A percentile compares a stretch with the other conserved stretches of the same genome.
phyloP scores from a whole-genome alignment of 1,140 invertebrate genomes.

The Bathynomus jamesi region DNA sequence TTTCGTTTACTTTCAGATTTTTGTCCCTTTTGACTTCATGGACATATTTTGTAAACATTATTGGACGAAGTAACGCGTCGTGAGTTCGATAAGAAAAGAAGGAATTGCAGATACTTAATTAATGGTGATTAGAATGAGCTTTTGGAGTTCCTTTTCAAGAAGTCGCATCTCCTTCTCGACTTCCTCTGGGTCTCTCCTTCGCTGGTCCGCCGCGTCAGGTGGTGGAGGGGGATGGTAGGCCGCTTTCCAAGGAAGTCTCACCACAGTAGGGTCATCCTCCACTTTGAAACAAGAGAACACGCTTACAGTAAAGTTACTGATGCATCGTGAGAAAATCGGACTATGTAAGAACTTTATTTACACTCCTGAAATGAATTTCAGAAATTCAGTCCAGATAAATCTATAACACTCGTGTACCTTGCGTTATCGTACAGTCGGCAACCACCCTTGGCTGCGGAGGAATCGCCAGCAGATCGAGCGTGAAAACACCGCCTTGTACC shows the following conservation, averaged over 20 bases:
- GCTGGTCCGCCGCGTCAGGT: slow-evolving; percentile 51
- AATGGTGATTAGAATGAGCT: slow-evolving; percentile 58
- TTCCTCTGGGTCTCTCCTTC: slow-evolving; percentile 61
- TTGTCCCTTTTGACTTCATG: too few species aligned
- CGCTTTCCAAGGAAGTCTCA: slow-evolving; percentile 57
- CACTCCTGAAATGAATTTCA: too few species aligned
- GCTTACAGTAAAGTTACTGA: background rate
- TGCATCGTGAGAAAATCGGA: background rate
- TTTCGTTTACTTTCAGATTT: too few species aligned
- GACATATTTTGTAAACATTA: too few species aligned
- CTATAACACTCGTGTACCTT: slow-evolving; percentile 24
- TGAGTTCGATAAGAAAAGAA: too few species aligned
- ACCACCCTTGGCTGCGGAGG: slow-evolving; percentile 54
- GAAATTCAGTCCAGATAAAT: too few species aligned
- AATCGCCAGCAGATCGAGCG: slow-evolving; percentile 55
- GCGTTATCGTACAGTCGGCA: slow-evolving; percentile 31
- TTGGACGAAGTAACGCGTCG: too few species aligned
- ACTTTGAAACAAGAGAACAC: slow-evolving; percentile 49
- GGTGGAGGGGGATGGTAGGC: slow-evolving; percentile 61
- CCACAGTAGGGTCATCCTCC: slow-evolving; percentile 54
- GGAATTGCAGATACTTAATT: too few species aligned
- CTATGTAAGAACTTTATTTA: too few species aligned
- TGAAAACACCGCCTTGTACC: slow-evolving; percentile 57
- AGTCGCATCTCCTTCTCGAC: slow-evolving; percentile 68
- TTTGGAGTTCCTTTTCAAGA: slow-evolving; percentile 63